These are phyloP conservation scores for Mesoligia furuncula DNA, from an alignment of 2,888 invertebrate species.

Conservation along the genomic window DNA sequence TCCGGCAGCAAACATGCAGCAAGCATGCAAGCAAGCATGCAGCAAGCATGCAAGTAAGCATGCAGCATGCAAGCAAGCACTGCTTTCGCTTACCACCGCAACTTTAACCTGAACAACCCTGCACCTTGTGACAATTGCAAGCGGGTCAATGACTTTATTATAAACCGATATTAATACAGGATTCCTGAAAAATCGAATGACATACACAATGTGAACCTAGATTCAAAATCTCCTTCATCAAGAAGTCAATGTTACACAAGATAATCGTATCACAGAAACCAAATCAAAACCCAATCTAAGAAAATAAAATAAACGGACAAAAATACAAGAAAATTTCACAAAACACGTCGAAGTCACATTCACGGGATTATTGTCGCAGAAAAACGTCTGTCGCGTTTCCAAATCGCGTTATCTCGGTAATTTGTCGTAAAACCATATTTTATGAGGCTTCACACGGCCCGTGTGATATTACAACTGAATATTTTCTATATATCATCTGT, in stretches of 20 bases:
- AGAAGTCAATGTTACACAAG: neutral
- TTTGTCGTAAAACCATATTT: slow-evolving; percentile 79
- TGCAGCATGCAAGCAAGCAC: no score
- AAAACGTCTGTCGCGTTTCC: slow-evolving; percentile 66
- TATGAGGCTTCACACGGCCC: slow-evolving; percentile 67
- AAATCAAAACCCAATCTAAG: slow-evolving; percentile 61
- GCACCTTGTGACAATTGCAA: neutral
- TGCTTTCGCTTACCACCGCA: no score
- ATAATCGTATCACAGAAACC: slow-evolving; percentile 27
- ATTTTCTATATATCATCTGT: slow-evolving; percentile 51
- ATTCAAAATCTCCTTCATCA: neutral
- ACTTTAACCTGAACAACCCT: no score
- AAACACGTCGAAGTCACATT: slow-evolving; percentile 24
- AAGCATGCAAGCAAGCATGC: no score
- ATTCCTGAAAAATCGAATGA: neutral
- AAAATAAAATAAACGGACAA: slow-evolving; percentile 45
- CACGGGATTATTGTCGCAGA: slow-evolving; percentile 52
- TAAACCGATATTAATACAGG: neutral
- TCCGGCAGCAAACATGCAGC: no score
- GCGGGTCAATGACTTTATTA: neutral
- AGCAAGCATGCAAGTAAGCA: no score
- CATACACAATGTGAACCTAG: neutral
- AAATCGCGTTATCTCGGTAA: slow-evolving; percentile 78
- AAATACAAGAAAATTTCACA: slow-evolving; percentile 24
- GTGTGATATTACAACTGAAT: slow-evolving; percentile 67